These are phyloP conservation scores for Sitophilus oryzae DNA, from an alignment of 1,140 invertebrate species.

Conservation along the genomic window DNA sequence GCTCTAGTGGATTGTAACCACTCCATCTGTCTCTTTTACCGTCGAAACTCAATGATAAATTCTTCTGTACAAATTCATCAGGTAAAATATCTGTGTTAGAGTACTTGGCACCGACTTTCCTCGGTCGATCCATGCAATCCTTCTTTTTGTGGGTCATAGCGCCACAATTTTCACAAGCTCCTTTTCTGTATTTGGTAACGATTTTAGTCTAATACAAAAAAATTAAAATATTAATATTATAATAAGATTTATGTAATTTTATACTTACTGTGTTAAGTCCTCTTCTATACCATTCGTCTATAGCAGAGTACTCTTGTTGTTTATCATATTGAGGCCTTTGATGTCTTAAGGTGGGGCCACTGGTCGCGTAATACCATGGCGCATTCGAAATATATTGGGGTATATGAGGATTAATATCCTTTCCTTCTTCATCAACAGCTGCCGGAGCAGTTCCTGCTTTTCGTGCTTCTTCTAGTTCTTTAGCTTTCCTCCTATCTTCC, in stretches of 20 bases:
- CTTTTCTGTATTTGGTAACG: conserved; percentile 86
- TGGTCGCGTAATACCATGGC: conserved; percentile 96
- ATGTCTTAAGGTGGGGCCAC: conserved; percentile 95
- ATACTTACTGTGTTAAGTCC: conserved; percentile 65
- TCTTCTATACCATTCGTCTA: conserved; percentile 80
- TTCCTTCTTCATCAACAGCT: conserved; percentile 96
- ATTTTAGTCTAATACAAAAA: conserved; percentile 51
- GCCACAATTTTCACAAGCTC: conserved; percentile 98
- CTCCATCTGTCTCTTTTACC: conserved; percentile 97
- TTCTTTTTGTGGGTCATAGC: conserved; percentile 95
- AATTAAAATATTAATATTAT: conserved; percentile 19
- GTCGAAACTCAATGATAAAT: conserved; percentile 79
- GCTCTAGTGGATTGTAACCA: conserved; percentile 88
- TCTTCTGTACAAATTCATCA: conserved; percentile 81
- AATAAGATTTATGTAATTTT: too few relatives aligned
- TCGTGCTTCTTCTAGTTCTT: conserved; percentile 96
- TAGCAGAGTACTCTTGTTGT: conserved; percentile 60
- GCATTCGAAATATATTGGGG: conserved; percentile 98
- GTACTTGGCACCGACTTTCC: conserved; percentile 86
- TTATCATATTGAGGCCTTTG: conserved; percentile 91
- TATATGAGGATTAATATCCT: conserved; percentile 98
- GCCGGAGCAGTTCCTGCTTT: conserved; percentile 98
- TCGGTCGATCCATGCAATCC: conserved; percentile 93
- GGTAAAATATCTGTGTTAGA: conserved; percentile 80
- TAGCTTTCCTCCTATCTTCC: conserved; percentile 90